Base-by-base conservation (phyloP, 2,113 vertebrate genomes). In the Turdus rufiventris region DNA sequence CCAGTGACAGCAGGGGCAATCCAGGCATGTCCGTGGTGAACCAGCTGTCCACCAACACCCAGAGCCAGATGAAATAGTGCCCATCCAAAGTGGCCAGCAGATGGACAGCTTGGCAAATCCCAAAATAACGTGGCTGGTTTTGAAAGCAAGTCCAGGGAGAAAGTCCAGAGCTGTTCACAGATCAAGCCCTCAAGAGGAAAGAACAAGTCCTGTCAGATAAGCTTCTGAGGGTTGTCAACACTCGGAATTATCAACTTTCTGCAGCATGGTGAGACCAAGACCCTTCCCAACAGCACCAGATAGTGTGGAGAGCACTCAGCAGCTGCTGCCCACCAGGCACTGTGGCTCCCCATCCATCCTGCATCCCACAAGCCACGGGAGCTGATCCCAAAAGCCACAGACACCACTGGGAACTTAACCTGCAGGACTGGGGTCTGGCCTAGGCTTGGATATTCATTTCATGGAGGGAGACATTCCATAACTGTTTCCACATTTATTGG, bases 391-490 rank as follows among this genome's bases (percentile, higher is more conserved):
- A 14, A n/a, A 80, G 34, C 1, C 10, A 85, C 13, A 4, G 88
- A 48, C 19, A 8, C n/a, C 25, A 5, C 47, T 63, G 3, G 0
- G 0, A 8, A 6, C 18, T 38, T 19, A 18, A 63, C 45, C 60
- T 66, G 38, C 34, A 3, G 4, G 38, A 1, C 73, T 14, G 56
- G 28, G 74, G 3, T 58, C 68, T 84, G 70, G 53, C 45, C 61
- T 3, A 9, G 31, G 9, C 5, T 40, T 63, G 81, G 54, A 45
- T 74, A 45, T 74, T 73, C 16, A 53, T 36, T 67, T 42, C 36
- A 36, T 4, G 13, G 24, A 78, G n/a, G 36, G 31, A 73, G 12
- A 74, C 14, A 25, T 65, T 54, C 85, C 61, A 26, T 56, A 93
- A 40, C 76, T 57, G 2, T 25, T 89, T 24, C 78, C 75, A 61